These are phyloP conservation scores for Synchiropus splendidus DNA, from an alignment of 2,113 vertebrate species.

Conservation along the genomic window DNA sequence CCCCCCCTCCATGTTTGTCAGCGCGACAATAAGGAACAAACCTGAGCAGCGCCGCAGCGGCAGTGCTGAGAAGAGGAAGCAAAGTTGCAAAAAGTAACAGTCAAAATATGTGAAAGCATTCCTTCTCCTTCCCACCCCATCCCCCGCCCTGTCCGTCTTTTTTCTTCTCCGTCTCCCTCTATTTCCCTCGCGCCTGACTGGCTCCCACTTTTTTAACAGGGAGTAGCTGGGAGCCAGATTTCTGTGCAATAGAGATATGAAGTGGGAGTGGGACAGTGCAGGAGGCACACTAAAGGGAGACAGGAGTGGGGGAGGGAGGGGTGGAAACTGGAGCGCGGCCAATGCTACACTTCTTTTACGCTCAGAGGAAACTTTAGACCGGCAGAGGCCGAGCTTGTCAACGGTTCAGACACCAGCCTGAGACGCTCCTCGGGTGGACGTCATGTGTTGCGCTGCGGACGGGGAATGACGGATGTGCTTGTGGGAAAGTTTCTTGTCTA, in stretches of 20 bases:
- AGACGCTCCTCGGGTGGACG: constrained; percentile 1
- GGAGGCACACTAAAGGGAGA: constrained; percentile 51
- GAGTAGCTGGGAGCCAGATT: constrained; percentile 66
- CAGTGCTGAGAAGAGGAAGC: constrained; percentile 42
- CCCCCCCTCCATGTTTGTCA: constrained; percentile 7
- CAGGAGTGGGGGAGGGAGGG: not conserved
- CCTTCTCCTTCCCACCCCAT: constrained; percentile 29
- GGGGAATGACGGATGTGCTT: constrained; percentile 13
- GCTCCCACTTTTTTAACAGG: constrained; percentile 46
- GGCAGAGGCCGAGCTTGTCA: constrained; percentile 37
- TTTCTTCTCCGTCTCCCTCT: constrained; percentile 38
- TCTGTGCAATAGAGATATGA: constrained; percentile 63
- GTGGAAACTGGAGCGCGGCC: constrained; percentile 60
- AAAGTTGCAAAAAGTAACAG: constrained; percentile 46
- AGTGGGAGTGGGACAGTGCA: constrained; percentile 27
- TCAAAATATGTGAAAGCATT: constrained; percentile 49
- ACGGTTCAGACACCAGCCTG: constrained; percentile 35
- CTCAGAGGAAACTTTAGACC: constrained; percentile 50
- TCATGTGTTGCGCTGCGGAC: not conserved
- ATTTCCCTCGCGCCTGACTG: constrained; percentile 53
- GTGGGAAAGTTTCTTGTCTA: constrained; percentile 5
- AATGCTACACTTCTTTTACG: constrained; percentile 52
- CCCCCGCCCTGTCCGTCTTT: constrained; percentile 31
- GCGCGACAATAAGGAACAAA: not conserved
- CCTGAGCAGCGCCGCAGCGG: constrained; percentile 10